phyloP scores from a whole-genome alignment of 2,113 vertebrate species.

The Apodemus sylvaticus region DNA sequence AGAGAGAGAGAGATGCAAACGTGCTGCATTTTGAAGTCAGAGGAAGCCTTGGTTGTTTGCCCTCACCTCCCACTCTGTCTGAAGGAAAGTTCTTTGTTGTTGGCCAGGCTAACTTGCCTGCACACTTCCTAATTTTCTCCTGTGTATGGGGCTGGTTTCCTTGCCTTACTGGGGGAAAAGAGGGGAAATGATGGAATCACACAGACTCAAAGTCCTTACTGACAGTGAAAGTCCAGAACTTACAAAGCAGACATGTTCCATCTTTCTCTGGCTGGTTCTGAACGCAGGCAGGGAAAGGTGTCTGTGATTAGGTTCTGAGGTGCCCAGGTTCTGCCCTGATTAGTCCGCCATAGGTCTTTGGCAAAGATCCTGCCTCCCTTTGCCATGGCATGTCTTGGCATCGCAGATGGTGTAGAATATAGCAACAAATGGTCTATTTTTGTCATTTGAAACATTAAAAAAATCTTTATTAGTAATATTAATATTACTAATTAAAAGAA shows the following conservation, averaged over 20 bases:
- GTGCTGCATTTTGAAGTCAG: background rate
- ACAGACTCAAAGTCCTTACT: background rate
- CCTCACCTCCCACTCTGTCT: background rate
- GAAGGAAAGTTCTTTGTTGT: too few relatives aligned
- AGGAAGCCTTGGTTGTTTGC: background rate
- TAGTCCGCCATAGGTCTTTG: background rate
- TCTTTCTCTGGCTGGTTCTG: background rate
- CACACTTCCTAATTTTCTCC: background rate
- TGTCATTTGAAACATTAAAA: background rate
- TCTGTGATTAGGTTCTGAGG: background rate
- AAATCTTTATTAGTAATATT: background rate
- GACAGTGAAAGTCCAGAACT: background rate
- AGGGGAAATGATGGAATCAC: background rate
- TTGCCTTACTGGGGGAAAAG: background rate
- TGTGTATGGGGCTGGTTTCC: background rate
- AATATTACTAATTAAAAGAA: slow-evolving; percentile 38
- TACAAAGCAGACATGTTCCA: background rate
- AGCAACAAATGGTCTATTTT: background rate
- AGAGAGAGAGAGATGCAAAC: too few relatives aligned
- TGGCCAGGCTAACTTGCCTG: background rate
- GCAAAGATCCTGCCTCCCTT: background rate
- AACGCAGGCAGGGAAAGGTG: background rate
- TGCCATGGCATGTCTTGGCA: background rate
- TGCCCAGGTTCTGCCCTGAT: background rate
- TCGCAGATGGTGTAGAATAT: background rate